These are phyloP conservation scores for Narcine bancroftii DNA, from an alignment of 2,113 vertebrate genomes.

Conservation along the genomic window DNA sequence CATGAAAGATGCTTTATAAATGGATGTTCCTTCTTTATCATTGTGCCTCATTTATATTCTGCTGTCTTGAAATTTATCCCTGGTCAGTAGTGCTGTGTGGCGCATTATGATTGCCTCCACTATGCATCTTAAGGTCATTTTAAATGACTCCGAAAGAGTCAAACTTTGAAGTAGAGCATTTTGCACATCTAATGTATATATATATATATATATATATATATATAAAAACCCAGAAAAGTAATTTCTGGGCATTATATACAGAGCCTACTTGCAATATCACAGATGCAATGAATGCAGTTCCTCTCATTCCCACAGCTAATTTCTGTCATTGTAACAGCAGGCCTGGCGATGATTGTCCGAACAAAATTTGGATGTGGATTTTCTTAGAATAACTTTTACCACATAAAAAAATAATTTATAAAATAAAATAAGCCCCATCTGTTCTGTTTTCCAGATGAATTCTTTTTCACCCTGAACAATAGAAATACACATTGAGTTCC, in stretches of 20 bases:
- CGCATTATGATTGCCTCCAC: no score
- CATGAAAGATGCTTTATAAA: not conserved
- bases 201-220: no score
- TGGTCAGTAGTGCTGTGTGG: no score
- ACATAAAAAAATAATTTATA: not conserved
- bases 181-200: no score
- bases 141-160: no score
- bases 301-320: not conserved
- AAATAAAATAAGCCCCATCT: not conserved
- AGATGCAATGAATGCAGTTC: not conserved
- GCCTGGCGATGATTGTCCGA: not conserved
- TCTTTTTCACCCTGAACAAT: no score
- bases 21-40: not conserved
- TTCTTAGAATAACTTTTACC: conserved; percentile 21
- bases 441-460: not conserved
- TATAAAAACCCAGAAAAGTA: no score
- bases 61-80: no score
- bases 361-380: not conserved
- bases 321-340: not conserved
- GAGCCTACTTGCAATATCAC: not conserved
- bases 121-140: no score
- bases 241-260: not conserved
- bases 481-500: not conserved
- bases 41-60: conserved; percentile 9
- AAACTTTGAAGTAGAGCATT: no score